phyloP scores from a whole-genome alignment of 2,888 invertebrate genomes.

The Drosophila helvetica region DNA sequence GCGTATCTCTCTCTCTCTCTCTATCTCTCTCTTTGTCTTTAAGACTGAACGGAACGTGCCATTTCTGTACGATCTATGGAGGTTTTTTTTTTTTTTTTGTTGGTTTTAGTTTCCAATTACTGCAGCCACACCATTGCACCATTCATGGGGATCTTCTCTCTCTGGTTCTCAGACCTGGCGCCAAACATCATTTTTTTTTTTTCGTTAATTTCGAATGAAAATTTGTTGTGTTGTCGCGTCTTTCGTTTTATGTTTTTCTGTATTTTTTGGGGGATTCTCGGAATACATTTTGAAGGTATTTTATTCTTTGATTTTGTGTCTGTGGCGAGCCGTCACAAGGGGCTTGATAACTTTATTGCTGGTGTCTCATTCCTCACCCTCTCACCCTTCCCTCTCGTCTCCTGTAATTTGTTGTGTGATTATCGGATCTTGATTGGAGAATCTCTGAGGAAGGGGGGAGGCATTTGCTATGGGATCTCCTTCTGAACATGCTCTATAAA shows the following conservation, averaged over 20 bases:
- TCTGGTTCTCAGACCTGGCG: conserved; percentile 43
- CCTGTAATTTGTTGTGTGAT: conserved; percentile 61
- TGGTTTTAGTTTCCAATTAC: conserved; percentile 62
- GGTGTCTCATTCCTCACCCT: conserved; percentile 29
- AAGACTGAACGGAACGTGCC: conserved; percentile 58
- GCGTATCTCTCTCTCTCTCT: conserved; percentile 27
- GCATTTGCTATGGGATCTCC: neutral
- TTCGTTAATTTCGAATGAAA: conserved; percentile 50
- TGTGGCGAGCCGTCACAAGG: conserved; percentile 50
- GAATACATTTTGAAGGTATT: conserved; percentile 49
- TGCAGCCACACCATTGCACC: conserved; percentile 17
- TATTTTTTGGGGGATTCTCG: conserved; percentile 35
- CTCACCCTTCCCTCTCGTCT: neutral
- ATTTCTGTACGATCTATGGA: conserved; percentile 42
- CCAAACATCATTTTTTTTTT: conserved; percentile 57
- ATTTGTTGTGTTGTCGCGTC: conserved; percentile 62
- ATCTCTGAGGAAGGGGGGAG: conserved; percentile 7
- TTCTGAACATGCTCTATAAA: conserved; percentile 1
- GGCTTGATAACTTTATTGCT: conserved; percentile 67
- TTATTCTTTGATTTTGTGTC: conserved; percentile 25
- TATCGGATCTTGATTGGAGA: conserved; percentile 51
- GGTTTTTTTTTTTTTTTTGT: conserved; percentile 34
- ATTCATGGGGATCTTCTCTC: conserved; percentile 33
- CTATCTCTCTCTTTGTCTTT: conserved; percentile 24
- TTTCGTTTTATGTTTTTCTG: conserved; percentile 31